A percentile compares a stretch with the other conserved stretches of the same genome.
Evolutionary conservation across 2,113 vertebrate genomes (phyloP).

Genomic region (Chiloscyllium plagiosum): DNA sequence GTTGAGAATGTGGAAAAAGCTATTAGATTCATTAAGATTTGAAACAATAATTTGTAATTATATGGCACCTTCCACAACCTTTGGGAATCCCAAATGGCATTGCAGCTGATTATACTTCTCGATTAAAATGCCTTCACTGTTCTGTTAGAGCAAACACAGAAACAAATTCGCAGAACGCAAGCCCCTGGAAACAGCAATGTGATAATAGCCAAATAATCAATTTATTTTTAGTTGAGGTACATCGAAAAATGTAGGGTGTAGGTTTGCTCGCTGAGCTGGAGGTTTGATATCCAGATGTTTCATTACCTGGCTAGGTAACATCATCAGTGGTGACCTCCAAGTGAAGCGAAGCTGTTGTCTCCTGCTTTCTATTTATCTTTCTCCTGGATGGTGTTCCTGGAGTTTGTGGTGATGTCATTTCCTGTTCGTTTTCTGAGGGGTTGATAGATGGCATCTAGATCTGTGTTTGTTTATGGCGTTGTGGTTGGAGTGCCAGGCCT

Average conservation of each 20-base stretch:
- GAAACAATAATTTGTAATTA: neutral
- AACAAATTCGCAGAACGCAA: neutral
- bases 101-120: neutral
- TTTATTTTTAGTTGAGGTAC: neutral
- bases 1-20: neutral
- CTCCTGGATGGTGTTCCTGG: too few species aligned
- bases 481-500: too few species aligned
- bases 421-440: too few species aligned
- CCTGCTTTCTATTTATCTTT: too few species aligned
- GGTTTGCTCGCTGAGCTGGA: too few species aligned
- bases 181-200: neutral
- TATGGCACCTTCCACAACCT: neutral
- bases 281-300: too few species aligned
- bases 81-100: neutral
- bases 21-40: neutral
- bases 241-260: neutral
- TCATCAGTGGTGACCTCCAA: too few species aligned
- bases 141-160: neutral
- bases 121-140: neutral
- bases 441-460: too few species aligned
- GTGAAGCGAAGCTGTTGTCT: too few species aligned
- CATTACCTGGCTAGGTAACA: too few species aligned
- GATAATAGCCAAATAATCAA: neutral
- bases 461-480: too few species aligned
- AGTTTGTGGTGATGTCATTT: too few species aligned